Evolutionary conservation across 2,888 invertebrate species (phyloP), one percentile per base, ranked within the genome.

Genomic region (Lithodes maja): DNA sequence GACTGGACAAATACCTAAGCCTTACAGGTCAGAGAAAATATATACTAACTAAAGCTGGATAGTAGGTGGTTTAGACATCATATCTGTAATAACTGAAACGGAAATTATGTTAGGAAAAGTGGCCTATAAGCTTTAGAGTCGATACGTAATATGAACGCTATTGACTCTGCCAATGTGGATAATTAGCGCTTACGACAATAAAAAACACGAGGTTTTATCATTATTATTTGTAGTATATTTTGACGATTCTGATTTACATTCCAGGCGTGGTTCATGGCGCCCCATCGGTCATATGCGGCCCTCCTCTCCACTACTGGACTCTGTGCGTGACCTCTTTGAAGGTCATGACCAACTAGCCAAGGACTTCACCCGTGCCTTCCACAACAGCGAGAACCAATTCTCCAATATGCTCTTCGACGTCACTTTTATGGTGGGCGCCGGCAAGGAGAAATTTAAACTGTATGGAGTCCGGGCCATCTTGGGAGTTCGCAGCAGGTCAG

Each of bases 241-340:
- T 33, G 33, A 33, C 33, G 0, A 33, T 33, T 33, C 33, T 33
- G 33, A 33, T 33, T 33, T 33, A 33, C 33, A 33, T 33, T 92
- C 1, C 92, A 95, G 95, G 92, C 94, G 95, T 86, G 97, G 97
- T 81, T 98, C 98, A 5, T 98, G 98, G 98, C 95, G 98, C 93
- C 98, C 98, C 15, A 98, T 98, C 92, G 98, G 97, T 83, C 98
- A 98, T 94, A 98, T 98, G 98, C 95, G 98, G 93, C 98, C 98
- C 0, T 98, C 98, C 0, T 98, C 98, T 49, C 98, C 98, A 0
- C 95, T 98, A 69, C 95, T 98, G 92, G 98, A 98, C 94, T 98
- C 98, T 3, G 98, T 98, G 74, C 95, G 98, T 92, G 98, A 98
- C 94, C 97, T 97, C 93, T 98, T 98, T 93, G 98, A 98, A 94